These are phyloP conservation scores for Nudaria mundana DNA, from an alignment of 2,888 invertebrate genomes.

Conservation along the genomic window DNA sequence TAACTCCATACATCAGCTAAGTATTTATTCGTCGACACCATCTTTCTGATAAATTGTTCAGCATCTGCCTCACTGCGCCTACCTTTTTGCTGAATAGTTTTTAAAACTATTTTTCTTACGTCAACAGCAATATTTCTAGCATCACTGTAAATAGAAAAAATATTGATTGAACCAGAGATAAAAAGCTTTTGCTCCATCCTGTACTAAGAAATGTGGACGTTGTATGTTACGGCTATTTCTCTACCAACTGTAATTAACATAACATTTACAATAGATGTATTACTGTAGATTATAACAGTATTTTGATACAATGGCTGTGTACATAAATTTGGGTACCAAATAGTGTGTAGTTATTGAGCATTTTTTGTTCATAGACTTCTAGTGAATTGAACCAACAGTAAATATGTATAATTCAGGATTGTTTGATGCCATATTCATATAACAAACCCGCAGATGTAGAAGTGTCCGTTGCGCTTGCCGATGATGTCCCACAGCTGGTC, in stretches of 20 bases:
- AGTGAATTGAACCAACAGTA: background rate
- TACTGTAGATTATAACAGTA: too few relatives aligned
- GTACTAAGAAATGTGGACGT: too few relatives aligned
- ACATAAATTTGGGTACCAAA: too few relatives aligned
- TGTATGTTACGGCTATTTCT: too few relatives aligned
- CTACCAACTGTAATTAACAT: too few relatives aligned
- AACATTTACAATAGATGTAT: too few relatives aligned
- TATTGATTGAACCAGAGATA: background rate
- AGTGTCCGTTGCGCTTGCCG: constrained; percentile 94
- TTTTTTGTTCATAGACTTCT: too few relatives aligned
- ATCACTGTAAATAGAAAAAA: constrained; percentile 84
- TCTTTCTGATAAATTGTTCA: constrained; percentile 94
- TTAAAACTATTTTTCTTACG: constrained; percentile 94
- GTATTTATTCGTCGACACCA: constrained; percentile 98
- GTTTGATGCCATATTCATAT: background rate
- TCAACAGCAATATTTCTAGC: constrained; percentile 99
- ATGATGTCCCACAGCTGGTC: constrained; percentile 96
- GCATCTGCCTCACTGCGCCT: constrained; percentile 93
- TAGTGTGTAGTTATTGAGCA: too few relatives aligned
- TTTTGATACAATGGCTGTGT: too few relatives aligned
- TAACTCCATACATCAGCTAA: constrained; percentile 99
- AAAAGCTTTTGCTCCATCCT: background rate
- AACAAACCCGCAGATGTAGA: constrained; percentile 97
- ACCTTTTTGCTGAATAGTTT: constrained; percentile 92
- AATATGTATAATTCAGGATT: background rate